A percentile compares a stretch with the other conserved stretches of the same genome.
phyloP scores from a whole-genome alignment of 1,140 invertebrate genomes.

The Saccostrea echinata region DNA sequence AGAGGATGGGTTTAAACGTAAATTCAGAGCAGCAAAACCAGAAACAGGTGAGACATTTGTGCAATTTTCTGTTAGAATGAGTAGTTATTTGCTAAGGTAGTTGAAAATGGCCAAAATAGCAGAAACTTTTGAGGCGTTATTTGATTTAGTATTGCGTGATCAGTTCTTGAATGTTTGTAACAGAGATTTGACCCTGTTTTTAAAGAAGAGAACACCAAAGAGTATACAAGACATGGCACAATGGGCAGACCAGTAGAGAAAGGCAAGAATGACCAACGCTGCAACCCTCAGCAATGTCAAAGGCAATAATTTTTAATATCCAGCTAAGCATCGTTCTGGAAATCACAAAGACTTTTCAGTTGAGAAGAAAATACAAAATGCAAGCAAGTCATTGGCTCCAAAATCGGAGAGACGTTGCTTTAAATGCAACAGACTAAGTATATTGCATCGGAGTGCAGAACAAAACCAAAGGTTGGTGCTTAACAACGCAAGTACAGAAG shows the following conservation, averaged over 20 bases:
- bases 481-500: neutral
- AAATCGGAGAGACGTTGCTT: slow-evolving; percentile 27
- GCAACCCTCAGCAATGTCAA: neutral
- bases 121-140: slow-evolving; percentile 37
- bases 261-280: neutral
- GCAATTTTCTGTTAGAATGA: slow-evolving; percentile 47
- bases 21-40: slow-evolving; percentile 45
- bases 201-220: neutral
- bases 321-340: neutral
- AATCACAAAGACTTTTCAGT: neutral
- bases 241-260: no score
- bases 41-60: slow-evolving; percentile 57
- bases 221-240: neutral
- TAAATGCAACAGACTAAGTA: neutral
- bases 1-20: slow-evolving; percentile 56
- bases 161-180: slow-evolving; percentile 51
- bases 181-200: slow-evolving; percentile 44
- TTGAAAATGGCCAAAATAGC: slow-evolving; percentile 44
- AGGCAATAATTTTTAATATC: neutral
- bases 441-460: neutral
- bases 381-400: neutral
- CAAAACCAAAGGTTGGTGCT: neutral
- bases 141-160: slow-evolving; percentile 48
- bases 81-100: slow-evolving; percentile 49
- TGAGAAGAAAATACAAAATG: neutral